Percentiles rank a stretch among this genome's conserved stretches.
Evolutionary conservation across 2,797 vertebrate genomes (phyloP).

Genomic region (Phoebastria nigripes): DNA sequence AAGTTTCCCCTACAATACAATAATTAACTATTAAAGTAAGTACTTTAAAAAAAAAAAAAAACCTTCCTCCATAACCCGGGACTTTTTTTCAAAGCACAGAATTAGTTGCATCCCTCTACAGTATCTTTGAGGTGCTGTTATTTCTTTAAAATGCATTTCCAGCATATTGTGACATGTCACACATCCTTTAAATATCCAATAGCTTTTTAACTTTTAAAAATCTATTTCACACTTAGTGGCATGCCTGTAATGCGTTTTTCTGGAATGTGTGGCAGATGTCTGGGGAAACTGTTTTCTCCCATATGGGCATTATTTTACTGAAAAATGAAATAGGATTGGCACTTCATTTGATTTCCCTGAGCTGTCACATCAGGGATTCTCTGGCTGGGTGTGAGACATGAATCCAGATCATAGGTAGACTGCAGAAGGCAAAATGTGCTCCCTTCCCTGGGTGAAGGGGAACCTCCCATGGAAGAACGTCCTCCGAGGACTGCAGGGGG

Average conservation of each 20-base stretch:
- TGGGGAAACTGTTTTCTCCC: constrained; percentile 65
- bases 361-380: constrained; percentile 42
- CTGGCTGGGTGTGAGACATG: constrained; percentile 42
- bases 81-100: neutral
- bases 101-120: constrained; percentile 36
- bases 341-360: constrained; percentile 44
- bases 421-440: neutral
- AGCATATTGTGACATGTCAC: constrained; percentile 52
- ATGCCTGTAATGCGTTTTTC: constrained; percentile 50
- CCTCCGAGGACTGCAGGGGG: neutral
- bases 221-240: constrained; percentile 56
- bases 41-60: neutral
- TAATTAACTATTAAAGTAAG: constrained; percentile 22
- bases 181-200: constrained; percentile 63
- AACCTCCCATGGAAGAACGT: neutral
- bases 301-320: constrained; percentile 65
- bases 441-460: neutral
- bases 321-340: constrained; percentile 37
- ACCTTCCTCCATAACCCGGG: neutral
- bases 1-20: neutral
- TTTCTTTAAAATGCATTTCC: constrained; percentile 46
- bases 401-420: constrained; percentile 10
- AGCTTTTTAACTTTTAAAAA: constrained; percentile 53
- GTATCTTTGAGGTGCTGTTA: constrained; percentile 18
- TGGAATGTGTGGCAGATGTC: constrained; percentile 60